phyloP scores from a whole-genome alignment of 2,797 vertebrate genomes.

The Coracias cyanogaster region DNA sequence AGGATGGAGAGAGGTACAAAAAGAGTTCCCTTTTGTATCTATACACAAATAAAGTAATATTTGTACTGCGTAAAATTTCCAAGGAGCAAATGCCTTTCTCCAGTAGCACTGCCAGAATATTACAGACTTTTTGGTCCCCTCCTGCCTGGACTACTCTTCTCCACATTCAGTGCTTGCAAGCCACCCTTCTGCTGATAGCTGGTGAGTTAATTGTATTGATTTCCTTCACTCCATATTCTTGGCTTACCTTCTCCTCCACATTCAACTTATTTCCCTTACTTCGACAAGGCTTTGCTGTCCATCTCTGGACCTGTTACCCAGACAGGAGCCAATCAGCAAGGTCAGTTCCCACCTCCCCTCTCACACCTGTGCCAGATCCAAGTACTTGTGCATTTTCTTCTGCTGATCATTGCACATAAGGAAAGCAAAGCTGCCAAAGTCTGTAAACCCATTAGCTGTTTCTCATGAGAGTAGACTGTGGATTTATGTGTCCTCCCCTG shows the following conservation, averaged over 20 bases:
- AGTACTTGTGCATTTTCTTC: neutral
- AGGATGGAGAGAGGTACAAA: neutral
- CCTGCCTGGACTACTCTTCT: neutral
- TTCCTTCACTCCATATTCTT: neutral
- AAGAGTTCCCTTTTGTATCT: neutral
- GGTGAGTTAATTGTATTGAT: neutral
- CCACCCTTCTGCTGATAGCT: neutral
- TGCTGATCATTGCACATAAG: neutral
- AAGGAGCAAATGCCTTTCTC: neutral
- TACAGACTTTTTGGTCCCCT: neutral
- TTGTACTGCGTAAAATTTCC: neutral
- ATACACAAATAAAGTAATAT: neutral
- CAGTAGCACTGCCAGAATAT: neutral
- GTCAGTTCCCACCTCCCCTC: neutral
- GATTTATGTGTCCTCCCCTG: neutral
- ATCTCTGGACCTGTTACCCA: neutral
- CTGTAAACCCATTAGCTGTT: neutral
- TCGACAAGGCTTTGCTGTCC: neutral
- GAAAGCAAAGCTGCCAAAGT: neutral
- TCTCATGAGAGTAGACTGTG: neutral
- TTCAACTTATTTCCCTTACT: neutral
- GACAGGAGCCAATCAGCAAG: neutral
- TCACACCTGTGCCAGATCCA: neutral
- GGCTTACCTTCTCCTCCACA: neutral
- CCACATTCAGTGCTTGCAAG: neutral